These are phyloP conservation scores for Oscheius sp. DNA, from an alignment of 2,888 invertebrate genomes.

Conservation along the genomic window DNA sequence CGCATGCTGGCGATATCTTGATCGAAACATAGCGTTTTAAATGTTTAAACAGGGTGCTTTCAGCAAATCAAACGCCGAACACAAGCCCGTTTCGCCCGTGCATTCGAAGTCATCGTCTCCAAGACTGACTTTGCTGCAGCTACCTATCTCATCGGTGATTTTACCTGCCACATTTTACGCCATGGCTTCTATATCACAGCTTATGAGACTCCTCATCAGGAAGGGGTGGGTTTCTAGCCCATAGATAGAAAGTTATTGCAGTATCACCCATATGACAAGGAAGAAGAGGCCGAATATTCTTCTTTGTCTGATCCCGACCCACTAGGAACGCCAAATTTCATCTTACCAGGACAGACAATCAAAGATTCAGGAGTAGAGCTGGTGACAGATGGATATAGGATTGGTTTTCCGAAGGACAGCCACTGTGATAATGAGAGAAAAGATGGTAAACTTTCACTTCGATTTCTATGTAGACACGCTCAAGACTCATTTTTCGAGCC, in stretches of 20 bases:
- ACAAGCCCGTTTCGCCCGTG: slow-evolving; percentile 1
- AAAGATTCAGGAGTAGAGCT: neutral
- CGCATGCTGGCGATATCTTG: too few species aligned
- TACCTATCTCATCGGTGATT: neutral
- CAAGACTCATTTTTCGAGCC: too few species aligned
- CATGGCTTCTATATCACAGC: neutral
- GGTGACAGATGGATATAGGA: slow-evolving; percentile 9
- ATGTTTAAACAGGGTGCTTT: neutral
- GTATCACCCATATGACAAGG: slow-evolving; percentile 6
- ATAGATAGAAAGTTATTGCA: neutral
- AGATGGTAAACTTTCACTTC: neutral
- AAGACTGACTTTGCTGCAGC: neutral
- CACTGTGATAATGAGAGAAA: neutral
- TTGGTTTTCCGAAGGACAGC: slow-evolving; percentile 8
- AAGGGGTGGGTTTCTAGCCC: neutral
- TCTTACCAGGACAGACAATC: neutral
- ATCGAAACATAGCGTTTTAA: too few species aligned
- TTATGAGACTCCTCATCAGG: slow-evolving; percentile 3
- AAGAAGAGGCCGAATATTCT: neutral
- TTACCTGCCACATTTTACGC: neutral
- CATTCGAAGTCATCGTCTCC: slow-evolving; percentile 1
- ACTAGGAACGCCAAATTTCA: neutral
- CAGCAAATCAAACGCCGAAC: neutral
- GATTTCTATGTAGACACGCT: too few species aligned
- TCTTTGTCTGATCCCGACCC: neutral